These are phyloP conservation scores for Synanthedon vespiformis DNA, from an alignment of 2,888 invertebrate species.

Conservation along the genomic window DNA sequence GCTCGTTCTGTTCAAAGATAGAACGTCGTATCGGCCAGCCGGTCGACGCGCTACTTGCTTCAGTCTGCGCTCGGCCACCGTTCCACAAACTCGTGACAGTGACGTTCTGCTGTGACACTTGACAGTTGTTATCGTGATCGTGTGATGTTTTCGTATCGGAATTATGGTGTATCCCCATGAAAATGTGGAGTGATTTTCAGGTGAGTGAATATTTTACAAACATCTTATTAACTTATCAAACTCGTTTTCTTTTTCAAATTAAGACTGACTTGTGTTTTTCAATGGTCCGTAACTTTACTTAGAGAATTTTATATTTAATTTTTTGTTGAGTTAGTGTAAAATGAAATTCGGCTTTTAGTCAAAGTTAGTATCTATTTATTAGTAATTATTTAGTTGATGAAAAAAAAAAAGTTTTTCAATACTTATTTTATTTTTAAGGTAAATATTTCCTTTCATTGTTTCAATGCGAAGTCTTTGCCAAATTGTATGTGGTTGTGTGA, in stretches of 20 bases:
- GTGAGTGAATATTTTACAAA: slow-evolving; percentile 27
- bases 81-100: slow-evolving; percentile 42
- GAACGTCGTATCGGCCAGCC: slow-evolving; percentile 24
- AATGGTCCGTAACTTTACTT: not conserved
- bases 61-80: slow-evolving; percentile 64
- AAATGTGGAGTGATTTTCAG: slow-evolving; percentile 71
- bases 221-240: not conserved
- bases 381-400: no score
- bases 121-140: slow-evolving; percentile 69
- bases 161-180: slow-evolving; percentile 70
- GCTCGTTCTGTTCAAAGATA: slow-evolving; percentile 15
- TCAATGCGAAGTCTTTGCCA: no score
- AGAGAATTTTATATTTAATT: no score
- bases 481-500: no score
- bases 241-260: not conserved
- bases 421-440: no score
- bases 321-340: no score
- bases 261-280: not conserved
- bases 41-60: slow-evolving; percentile 21
- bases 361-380: no score
- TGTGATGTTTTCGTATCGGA: slow-evolving; percentile 68
- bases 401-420: no score
- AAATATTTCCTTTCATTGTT: no score
- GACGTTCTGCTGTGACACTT: slow-evolving; percentile 57
- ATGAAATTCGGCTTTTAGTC: no score